These are phyloP conservation scores for Drosophila guanche DNA, from an alignment of 1,140 invertebrate genomes.

Conservation along the genomic window DNA sequence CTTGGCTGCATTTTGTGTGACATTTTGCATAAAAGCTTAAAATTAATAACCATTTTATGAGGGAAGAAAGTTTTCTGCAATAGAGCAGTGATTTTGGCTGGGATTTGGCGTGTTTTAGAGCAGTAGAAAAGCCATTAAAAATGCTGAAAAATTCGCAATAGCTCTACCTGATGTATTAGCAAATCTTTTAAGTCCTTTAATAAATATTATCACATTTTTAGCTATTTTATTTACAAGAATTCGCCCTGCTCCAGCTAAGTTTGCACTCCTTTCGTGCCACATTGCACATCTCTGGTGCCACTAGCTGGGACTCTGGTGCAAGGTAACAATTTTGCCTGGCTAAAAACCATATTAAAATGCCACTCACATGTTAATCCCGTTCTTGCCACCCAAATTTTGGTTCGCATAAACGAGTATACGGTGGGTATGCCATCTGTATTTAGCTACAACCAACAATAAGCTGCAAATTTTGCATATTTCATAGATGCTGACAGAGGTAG, in stretches of 20 bases:
- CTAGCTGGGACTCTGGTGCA: neutral
- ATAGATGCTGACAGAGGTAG: conserved; percentile 65
- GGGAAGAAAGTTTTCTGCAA: conserved; percentile 8
- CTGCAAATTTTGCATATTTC: conserved; percentile 80
- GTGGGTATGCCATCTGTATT: conserved; percentile 35
- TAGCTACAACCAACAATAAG: conserved; percentile 69
- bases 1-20: conserved; percentile 30
- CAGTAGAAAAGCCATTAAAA: too few relatives aligned
- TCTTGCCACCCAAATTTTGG: conserved; percentile 19
- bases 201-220: too few relatives aligned
- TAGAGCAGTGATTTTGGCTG: neutral
- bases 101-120: too few relatives aligned
- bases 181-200: too few relatives aligned
- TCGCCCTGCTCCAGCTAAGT: too few relatives aligned
- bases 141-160: too few relatives aligned
- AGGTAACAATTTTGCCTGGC: conserved; percentile 53
- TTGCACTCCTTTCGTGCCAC: too few relatives aligned
- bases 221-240: too few relatives aligned
- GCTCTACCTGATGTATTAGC: too few relatives aligned
- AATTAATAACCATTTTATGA: conserved; percentile 74
- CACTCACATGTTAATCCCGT: conserved; percentile 72
- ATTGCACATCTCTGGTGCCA: too few relatives aligned
- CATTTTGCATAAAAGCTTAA: conserved; percentile 54
- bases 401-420: neutral
- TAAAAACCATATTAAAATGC: conserved; percentile 79